A percentile compares a stretch with the other conserved stretches of the same genome.
Evolutionary conservation across 2,113 vertebrate genomes (phyloP).

Genomic region (Phalacrocorax aristotelis): DNA sequence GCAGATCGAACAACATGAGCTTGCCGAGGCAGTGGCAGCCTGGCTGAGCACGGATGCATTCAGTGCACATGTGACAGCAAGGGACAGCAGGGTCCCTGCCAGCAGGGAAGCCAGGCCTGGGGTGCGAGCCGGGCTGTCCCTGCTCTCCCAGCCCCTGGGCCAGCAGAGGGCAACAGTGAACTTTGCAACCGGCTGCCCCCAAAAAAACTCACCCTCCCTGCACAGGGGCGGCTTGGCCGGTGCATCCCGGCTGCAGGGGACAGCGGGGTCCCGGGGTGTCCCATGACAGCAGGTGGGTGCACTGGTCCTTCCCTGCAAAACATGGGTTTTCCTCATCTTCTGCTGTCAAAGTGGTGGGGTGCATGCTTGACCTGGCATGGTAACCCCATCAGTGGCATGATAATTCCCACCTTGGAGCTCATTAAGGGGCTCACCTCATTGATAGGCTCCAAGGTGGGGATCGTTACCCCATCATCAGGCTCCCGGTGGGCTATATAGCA

Average conservation of each 20-base stretch:
- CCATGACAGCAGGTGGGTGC: rapidly evolving
- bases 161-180: constrained; percentile 72
- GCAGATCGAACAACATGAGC: rapidly evolving
- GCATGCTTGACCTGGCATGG: not conserved
- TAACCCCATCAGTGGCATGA: not conserved
- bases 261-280: rapidly evolving
- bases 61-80: rapidly evolving
- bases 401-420: not conserved
- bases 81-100: not conserved
- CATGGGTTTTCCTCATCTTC: rapidly evolving
- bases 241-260: not conserved
- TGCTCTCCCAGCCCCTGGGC: constrained; percentile 9
- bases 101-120: not conserved
- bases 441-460: not conserved
- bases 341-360: not conserved
- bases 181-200: constrained; percentile 15
- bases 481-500: not conserved
- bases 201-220: not conserved
- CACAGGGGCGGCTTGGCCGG: not conserved
- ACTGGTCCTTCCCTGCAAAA: rapidly evolving
- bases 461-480: rapidly evolving
- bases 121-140: not conserved
- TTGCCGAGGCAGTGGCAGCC: not conserved
- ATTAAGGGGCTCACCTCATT: rapidly evolving
- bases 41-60: not conserved